phyloP scores from a whole-genome alignment of 2,888 invertebrate genomes.

The Serrognathus titanus region DNA sequence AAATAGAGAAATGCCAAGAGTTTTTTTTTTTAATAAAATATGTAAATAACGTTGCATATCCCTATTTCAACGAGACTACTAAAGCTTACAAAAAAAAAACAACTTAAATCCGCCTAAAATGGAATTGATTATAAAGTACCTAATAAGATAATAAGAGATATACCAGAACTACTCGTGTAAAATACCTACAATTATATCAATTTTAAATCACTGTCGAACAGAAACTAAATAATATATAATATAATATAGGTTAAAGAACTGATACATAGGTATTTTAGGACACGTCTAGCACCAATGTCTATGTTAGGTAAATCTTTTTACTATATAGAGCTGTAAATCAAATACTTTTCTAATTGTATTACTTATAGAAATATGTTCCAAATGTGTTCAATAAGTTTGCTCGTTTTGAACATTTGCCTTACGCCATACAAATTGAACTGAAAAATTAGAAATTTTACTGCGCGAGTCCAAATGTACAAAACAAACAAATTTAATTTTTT shows the following conservation, averaged over 20 bases:
- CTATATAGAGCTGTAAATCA: not conserved
- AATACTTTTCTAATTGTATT: not conserved
- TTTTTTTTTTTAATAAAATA: no score
- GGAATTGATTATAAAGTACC: slow-evolving; percentile 36
- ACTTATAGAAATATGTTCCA: not conserved
- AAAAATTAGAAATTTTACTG: no score
- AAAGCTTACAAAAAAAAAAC: no score
- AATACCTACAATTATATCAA: slow-evolving; percentile 1
- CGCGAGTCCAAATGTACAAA: no score
- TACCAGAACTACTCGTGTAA: slow-evolving; percentile 1
- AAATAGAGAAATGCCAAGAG: no score
- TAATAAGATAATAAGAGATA: slow-evolving; percentile 9
- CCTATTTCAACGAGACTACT: no score
- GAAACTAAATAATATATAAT: not conserved
- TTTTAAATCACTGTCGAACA: slow-evolving; percentile 11
- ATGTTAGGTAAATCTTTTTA: not conserved
- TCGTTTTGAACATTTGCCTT: no score
- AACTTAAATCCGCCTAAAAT: slow-evolving; percentile 30
- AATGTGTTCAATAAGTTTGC: not conserved
- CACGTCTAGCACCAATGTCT: no score
- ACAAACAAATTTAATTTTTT: no score
- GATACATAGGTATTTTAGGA: slow-evolving; percentile 1
- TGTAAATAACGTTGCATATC: no score
- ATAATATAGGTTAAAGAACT: slow-evolving; percentile 14
- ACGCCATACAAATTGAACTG: no score